Evolutionary conservation across 2,888 invertebrate species (phyloP), one percentile per base, ranked within the genome.

Genomic region (Tipula helvola): DNA sequence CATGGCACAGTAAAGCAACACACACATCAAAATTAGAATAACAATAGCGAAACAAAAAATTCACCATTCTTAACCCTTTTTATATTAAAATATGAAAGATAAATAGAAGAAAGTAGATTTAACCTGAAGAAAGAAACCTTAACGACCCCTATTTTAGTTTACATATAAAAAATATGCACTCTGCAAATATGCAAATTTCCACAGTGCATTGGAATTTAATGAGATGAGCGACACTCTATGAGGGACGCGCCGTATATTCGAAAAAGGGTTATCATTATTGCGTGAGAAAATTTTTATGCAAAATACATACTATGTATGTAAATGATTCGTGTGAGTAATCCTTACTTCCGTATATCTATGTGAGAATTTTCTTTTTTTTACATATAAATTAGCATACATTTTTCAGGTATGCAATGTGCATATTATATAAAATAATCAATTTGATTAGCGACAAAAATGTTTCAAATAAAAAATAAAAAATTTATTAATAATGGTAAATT

Each of bases 111-210:
- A 71, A 71, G 71, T 57, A 18, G 57, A 18, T 12, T 57, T 18
- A 57, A 57, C 57, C 16, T 18, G 57, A 57, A 57, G 57, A 28
- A 57, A 57, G 57, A 28, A 71, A 10, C 8, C 28, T 5, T 71
- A 18, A 18, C 71, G 71, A 71, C 71, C 71, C 71, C 10, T 28
- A 71, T 28, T 16, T 52, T 52, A 52, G 16, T 52, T 16, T 7
- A 39, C 39, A 71, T 28, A 71, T 71, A 71, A 71, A 71, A 71
- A 71, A 57, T 57, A 57, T 71, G 71, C 71, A 71, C 71, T 71
- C 71, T 71, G 71, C 71, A 71, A 71, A 71, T 71, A 71, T 71
- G 71, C 71, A 71, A 71, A 71, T 71, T 71, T 71, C 71, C 71
- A 71, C 71, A 71, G 18, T 71, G 71, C 71, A 71, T 71, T 71